Conservation (phyloP, 1,140 invertebrate species). For the Conus ventricosus region DNA sequence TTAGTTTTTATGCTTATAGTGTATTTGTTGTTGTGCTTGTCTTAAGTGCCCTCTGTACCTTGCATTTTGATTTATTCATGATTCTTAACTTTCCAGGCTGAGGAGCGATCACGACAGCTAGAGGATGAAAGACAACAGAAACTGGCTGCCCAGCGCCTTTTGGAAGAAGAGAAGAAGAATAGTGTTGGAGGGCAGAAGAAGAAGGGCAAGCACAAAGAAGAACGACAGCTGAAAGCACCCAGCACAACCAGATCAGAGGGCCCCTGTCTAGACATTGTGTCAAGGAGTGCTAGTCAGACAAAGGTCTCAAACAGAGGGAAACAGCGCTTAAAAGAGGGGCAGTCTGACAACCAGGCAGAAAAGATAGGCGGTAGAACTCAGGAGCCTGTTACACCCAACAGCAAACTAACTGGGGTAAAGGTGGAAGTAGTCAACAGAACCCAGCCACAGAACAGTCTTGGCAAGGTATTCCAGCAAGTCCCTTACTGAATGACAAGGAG, state of each 20-base stretch:
- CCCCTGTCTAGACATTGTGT: background rate
- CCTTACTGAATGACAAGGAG: background rate
- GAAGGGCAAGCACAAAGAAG: slow-evolving; percentile 51
- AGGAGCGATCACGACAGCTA: slow-evolving; percentile 60
- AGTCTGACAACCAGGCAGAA: slow-evolving; percentile 17
- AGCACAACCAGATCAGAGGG: slow-evolving; percentile 64
- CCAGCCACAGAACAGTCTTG: background rate
- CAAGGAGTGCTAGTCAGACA: background rate
- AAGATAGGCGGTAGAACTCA: background rate
- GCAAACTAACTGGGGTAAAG: background rate
- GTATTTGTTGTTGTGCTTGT: no score
- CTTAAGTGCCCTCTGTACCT: no score
- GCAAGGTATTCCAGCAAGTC: background rate
- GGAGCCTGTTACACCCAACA: background rate
- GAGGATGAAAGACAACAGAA: slow-evolving; percentile 64
- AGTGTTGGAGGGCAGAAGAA: slow-evolving; percentile 44
- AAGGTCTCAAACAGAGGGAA: background rate
- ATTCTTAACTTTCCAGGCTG: slow-evolving; percentile 44
- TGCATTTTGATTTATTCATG: no score
- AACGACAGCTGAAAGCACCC: slow-evolving; percentile 38
- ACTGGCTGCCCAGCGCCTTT: slow-evolving; percentile 59
- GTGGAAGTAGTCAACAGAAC: background rate
- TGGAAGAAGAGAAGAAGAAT: slow-evolving; percentile 3
- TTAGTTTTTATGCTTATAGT: no score
- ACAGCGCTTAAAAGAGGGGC: slow-evolving; percentile 29